These are phyloP conservation scores for Diplosoma virens DNA, from an alignment of 23 tunicate species.

Conservation along the genomic window DNA sequence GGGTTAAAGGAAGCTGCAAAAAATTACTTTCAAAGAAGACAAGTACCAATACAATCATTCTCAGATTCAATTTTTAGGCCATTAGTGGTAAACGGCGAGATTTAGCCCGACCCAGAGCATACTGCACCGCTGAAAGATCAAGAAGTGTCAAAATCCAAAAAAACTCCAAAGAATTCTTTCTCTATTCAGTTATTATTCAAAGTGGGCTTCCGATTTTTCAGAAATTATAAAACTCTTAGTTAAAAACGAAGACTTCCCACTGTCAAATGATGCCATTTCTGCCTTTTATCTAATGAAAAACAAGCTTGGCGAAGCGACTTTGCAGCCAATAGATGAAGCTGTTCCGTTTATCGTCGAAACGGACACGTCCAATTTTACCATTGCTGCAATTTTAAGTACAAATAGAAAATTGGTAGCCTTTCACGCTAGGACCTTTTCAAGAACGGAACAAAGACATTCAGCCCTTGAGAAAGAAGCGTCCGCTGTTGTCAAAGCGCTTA, in stretches of 20 bases:
- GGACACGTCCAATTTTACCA: conserved; percentile 32
- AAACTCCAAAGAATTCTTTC: neutral
- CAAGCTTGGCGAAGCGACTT: neutral
- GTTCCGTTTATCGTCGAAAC: conserved; percentile 28
- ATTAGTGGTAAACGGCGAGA: too few species aligned
- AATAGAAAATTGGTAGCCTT: conserved; percentile 18
- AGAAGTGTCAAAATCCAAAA: too few species aligned
- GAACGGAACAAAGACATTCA: conserved; percentile 12
- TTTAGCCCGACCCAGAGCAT: too few species aligned
- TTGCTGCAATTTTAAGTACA: conserved; percentile 28
- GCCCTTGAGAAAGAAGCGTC: conserved; percentile 33
- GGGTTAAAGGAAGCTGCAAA: too few species aligned
- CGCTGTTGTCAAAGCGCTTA: conserved; percentile 15
- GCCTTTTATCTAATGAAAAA: conserved; percentile 13
- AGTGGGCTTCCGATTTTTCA: conserved; percentile 12
- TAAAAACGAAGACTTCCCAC: neutral
- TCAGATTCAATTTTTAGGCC: too few species aligned
- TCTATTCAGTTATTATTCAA: conserved; percentile 11
- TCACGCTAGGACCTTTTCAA: conserved; percentile 13
- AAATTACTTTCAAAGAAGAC: too few species aligned
- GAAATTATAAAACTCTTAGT: conserved; percentile 1
- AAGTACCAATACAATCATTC: too few species aligned
- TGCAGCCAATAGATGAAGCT: conserved; percentile 14
- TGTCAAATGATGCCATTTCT: neutral
- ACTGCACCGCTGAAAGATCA: too few species aligned